These are phyloP conservation scores for Halichoerus grypus DNA, from an alignment of 2,113 vertebrate genomes.

Conservation along the genomic window DNA sequence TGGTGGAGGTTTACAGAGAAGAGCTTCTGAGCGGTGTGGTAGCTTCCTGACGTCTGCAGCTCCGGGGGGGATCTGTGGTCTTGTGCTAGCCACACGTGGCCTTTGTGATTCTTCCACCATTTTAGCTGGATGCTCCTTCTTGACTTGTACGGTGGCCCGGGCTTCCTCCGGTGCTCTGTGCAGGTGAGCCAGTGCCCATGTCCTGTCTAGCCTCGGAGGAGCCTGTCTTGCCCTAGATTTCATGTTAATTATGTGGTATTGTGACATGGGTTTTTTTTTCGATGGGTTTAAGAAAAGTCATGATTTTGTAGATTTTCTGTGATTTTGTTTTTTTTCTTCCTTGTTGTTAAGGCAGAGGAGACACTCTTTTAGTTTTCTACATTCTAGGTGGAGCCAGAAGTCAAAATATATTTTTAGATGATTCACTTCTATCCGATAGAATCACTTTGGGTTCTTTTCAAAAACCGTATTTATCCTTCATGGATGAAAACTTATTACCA, in stretches of 20 bases:
- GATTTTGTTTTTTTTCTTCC: not conserved
- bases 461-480: not conserved
- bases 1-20: not conserved
- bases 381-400: not conserved
- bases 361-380: not conserved
- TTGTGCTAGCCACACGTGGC: not conserved
- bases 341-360: not conserved
- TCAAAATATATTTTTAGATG: slow-evolving; percentile 39
- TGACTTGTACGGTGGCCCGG: not conserved
- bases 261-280: not conserved
- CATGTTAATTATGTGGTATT: not conserved
- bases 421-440: not conserved
- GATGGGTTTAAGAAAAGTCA: not conserved
- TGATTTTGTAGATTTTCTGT: not conserved
- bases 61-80: not conserved
- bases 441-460: not conserved
- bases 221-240: not conserved
- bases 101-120: not conserved
- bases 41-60: not conserved
- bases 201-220: not conserved
- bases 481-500: not conserved
- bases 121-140: not conserved
- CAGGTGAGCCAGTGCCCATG: not conserved
- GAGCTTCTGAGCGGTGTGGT: not conserved
- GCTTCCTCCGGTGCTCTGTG: not conserved